Percentiles rank a stretch among this genome's conserved stretches.
Evolutionary conservation across 2,888 invertebrate genomes (phyloP).

Genomic region (Ophraella communa): DNA sequence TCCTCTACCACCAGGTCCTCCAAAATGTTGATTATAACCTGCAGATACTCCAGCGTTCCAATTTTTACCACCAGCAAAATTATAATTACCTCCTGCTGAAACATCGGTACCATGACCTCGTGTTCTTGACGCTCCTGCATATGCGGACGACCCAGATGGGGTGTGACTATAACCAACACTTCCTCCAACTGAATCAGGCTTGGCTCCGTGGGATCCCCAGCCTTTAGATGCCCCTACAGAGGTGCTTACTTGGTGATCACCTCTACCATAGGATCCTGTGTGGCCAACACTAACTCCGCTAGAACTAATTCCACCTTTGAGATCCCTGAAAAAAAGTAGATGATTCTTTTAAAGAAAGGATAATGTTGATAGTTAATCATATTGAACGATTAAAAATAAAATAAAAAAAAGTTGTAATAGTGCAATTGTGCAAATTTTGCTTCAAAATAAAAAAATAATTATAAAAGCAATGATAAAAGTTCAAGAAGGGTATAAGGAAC

Average conservation of each 20-base stretch:
- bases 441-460: no score
- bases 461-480: no score
- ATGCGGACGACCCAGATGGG: slow-evolving; percentile 43
- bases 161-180: slow-evolving; percentile 44
- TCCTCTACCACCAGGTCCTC: slow-evolving; percentile 44
- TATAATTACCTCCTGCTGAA: slow-evolving; percentile 39
- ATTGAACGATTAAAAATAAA: no score
- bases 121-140: slow-evolving; percentile 39
- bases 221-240: slow-evolving; percentile 42
- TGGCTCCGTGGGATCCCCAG: slow-evolving; percentile 38
- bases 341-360: not conserved
- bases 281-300: slow-evolving; percentile 32
- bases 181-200: slow-evolving; percentile 44
- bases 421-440: no score
- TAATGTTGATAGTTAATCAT: no score
- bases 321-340: slow-evolving; percentile 22
- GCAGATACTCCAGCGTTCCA: slow-evolving; percentile 43
- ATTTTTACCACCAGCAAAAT: slow-evolving; percentile 42
- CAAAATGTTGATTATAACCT: slow-evolving; percentile 45
- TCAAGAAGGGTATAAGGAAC: no score
- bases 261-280: slow-evolving; percentile 41
- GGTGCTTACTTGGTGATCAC: slow-evolving; percentile 41
- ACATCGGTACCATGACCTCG: slow-evolving; percentile 44
- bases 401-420: no score
- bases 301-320: slow-evolving; percentile 27